Evolutionary conservation across 2,888 invertebrate species (phyloP).

Genomic region (Junonia oenone): DNA sequence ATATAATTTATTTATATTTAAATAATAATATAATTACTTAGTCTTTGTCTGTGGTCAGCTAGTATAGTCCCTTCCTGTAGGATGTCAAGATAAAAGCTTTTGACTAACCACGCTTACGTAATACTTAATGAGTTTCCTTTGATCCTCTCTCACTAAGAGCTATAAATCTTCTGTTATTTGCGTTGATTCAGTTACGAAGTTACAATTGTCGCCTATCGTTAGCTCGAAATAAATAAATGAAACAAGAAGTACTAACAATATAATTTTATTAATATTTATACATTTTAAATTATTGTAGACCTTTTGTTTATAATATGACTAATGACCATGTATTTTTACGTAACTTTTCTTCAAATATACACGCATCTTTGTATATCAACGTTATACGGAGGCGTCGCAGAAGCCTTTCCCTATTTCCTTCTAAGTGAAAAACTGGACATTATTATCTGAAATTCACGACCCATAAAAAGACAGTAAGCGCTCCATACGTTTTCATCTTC

Average conservation of each 20-base stretch:
- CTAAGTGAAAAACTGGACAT: conserved; percentile 15
- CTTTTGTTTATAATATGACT: too few species aligned
- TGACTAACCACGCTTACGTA: neutral
- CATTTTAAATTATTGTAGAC: too few species aligned
- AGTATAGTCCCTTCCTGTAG: neutral
- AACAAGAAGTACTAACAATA: too few species aligned
- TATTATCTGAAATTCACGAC: conserved; percentile 37
- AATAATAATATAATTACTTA: neutral
- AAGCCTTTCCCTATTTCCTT: neutral
- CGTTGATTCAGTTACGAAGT: neutral
- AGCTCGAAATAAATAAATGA: neutral
- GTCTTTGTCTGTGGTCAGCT: neutral
- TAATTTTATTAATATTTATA: too few species aligned
- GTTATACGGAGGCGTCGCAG: too few species aligned
- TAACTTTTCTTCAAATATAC: too few species aligned
- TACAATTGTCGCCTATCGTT: neutral
- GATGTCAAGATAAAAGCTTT: neutral
- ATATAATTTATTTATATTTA: neutral
- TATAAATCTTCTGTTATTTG: neutral
- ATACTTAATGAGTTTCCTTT: neutral
- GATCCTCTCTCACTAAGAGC: neutral
- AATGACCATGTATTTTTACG: too few species aligned
- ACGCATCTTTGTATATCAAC: too few species aligned
- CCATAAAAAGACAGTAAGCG: conserved; percentile 40
- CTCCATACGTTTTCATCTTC: conserved; percentile 35